Conservation (phyloP, 2,113 vertebrate species). For the Menura novaehollandiae region DNA sequence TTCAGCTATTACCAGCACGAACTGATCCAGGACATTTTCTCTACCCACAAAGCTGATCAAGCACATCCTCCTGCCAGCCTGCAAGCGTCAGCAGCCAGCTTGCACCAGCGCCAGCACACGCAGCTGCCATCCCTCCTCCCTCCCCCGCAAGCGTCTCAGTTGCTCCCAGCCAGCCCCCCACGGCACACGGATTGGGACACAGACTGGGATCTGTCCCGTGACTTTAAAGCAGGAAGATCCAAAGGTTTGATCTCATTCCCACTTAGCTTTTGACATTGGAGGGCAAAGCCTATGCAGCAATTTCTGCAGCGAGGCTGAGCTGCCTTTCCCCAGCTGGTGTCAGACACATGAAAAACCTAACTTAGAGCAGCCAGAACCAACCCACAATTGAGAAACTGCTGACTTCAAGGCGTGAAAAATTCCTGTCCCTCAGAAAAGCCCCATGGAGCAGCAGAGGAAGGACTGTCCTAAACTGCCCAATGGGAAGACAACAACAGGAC, state of each 20-base stretch:
- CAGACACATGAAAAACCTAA: neutral
- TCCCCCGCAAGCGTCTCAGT: accelerated
- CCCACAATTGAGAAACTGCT: neutral
- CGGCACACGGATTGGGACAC: accelerated
- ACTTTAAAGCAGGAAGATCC: neutral
- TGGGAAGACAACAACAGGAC: neutral
- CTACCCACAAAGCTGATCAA: slow-evolving; percentile 19
- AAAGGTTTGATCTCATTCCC: neutral
- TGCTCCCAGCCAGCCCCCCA: neutral
- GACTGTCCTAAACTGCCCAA: neutral
- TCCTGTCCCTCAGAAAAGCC: neutral
- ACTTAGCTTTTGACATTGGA: accelerated
- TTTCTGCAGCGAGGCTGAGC: neutral
- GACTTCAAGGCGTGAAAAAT: neutral
- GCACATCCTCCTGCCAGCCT: slow-evolving; percentile 14
- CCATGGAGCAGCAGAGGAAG: neutral
- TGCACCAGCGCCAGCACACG: neutral
- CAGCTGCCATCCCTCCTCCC: neutral
- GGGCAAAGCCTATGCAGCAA: neutral
- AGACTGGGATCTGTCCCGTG: neutral
- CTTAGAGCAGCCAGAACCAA: neutral
- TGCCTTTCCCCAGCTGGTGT: neutral
- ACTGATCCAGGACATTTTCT: slow-evolving; percentile 27
- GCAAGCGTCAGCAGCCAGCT: neutral
- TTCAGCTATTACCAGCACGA: neutral